A percentile compares a stretch with the other conserved stretches of the same genome.
phyloP scores from a whole-genome alignment of 64 coral and sea anemone genomes.

The Actinia tenebrosa region DNA sequence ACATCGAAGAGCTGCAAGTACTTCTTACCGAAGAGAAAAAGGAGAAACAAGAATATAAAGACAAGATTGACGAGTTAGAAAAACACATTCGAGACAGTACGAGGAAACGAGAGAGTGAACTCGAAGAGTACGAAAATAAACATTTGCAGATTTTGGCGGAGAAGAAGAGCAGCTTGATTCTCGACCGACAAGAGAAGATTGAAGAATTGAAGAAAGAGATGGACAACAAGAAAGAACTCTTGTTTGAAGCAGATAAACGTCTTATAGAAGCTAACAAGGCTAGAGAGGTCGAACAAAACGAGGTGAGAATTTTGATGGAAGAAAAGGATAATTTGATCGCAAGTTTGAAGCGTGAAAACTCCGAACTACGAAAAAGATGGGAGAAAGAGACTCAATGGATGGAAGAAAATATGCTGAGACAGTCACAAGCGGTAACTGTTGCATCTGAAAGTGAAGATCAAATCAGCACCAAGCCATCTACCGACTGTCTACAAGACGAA shows the following conservation, averaged over 20 bases:
- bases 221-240: slow-evolving; percentile 29
- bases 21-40: slow-evolving; percentile 38
- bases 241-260: slow-evolving; percentile 28
- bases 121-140: slow-evolving; percentile 20
- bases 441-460: background rate
- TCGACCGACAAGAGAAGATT: slow-evolving; percentile 21
- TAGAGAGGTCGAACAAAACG: slow-evolving; percentile 36
- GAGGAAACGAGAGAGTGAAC: slow-evolving; percentile 11
- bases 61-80: slow-evolving; percentile 29
- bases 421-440: slow-evolving; percentile 1
- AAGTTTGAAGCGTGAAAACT: slow-evolving; percentile 38
- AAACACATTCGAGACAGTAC: slow-evolving; percentile 17
- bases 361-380: slow-evolving; percentile 36
- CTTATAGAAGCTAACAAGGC: slow-evolving; percentile 31
- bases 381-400: slow-evolving; percentile 31
- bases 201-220: slow-evolving; percentile 47
- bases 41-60: background rate
- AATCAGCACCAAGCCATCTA: background rate
- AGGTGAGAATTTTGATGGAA: slow-evolving; percentile 24
- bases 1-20: slow-evolving; percentile 38
- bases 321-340: slow-evolving; percentile 36
- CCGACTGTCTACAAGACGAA: slow-evolving; percentile 22
- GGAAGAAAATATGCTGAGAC: slow-evolving; percentile 33
- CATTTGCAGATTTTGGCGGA: slow-evolving; percentile 12
- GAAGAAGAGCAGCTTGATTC: slow-evolving; percentile 24